Base-by-base conservation (phyloP, 2,888 invertebrate genomes). In the Caenorhabditis sp. region DNA sequence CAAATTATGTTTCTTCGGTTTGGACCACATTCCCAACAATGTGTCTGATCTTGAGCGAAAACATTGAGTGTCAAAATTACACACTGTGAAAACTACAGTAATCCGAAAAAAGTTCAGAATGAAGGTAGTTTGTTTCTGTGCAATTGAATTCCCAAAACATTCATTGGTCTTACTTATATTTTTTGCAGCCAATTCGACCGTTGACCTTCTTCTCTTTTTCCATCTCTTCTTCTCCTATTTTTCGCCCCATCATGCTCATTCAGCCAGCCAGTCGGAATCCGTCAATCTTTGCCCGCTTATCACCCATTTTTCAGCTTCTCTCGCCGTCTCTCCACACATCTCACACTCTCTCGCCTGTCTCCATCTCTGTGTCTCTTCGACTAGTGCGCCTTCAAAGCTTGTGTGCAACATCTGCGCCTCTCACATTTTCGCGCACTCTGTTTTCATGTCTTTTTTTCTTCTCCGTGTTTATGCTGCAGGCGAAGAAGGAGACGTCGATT, bases 151-250 rank as follows among this genome's bases (percentile, higher is more conserved):
- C 43, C 43, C 43, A 10, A 43, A 43, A 43, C 10, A 43, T 43
- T 43, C 43, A 43, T 43, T 43, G 43, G 14, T 43, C 43, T 43
- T 17, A 43, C 14, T 43, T 17, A 2, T 43, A 8, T 43, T 43
- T 43, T 3, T 17, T 17, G 43, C 43, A 43, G 14, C 3, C 12
- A 14, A 43, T 43, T 43, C 43, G 43, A 43, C 43, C 43, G 43
- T 43, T 43, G 43, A 43, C 43, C 43, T 43, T 43, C 43, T 43
- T 61, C 66, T 57, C 26, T 26, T 24, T 50, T 31, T 50, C 50
- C 24, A 49, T 62, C 53, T 17, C 36, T 55, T 55, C 36, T n/a
- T 61, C 24, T 21, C 36, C 61, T 50, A 36, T 53, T 53, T 26
- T 62, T 53, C 54, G 53, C 54, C 49, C 37, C 54, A 53, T 65